Evolutionary conservation across 37 sponge, comb jelly and placozoan species (phyloP), one percentile per base, ranked within the genome.

Genomic region (Trichoplax adhaerens): DNA sequence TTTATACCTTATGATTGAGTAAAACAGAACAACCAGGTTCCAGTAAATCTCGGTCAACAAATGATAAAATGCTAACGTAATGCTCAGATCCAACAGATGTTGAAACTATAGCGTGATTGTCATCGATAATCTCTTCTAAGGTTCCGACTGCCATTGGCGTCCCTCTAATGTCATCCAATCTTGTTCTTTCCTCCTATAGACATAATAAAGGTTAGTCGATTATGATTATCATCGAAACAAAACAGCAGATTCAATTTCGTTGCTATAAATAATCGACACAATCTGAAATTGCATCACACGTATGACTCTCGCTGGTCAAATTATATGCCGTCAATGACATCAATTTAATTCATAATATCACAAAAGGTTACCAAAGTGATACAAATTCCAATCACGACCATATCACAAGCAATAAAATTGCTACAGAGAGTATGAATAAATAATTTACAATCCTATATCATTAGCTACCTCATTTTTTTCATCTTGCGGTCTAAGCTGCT

Each of bases 91-190:
- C 99, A 7, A 97, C 94, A 68, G 86, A 85, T 52, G 94, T 93
- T 5, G 88, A 87, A 5, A 97, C 99, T 56, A 97, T 97, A 62
- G 94, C 99, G 66, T 97, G 99, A 61, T 89, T 97, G 73, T 97
- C 99, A 81, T 97, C 99, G 71, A 97, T 97, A 62, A 97, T 93
- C 79, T 97, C 99, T 62, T 97, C 99, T 47, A 97, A 76, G 0
- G 93, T 90, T 52, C 99, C 99, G 6, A 97, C 99, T 53, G 90
- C 91, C 99, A 97, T 97, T 5, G 99, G 99, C 66, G 85, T 84
- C 10, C 94, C 99, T 8, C 99, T 75, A 8, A 97, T 68, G 29
- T 97, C 94, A 82, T 97, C 99, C 5, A 97, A 87, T 80, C 86
- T 88, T n/a, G 87, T 81, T 5, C 98, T 68, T 71, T 95, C 98